These are phyloP conservation scores for Vireo griseus DNA, from an alignment of 2,797 vertebrate species.

Conservation along the genomic window DNA sequence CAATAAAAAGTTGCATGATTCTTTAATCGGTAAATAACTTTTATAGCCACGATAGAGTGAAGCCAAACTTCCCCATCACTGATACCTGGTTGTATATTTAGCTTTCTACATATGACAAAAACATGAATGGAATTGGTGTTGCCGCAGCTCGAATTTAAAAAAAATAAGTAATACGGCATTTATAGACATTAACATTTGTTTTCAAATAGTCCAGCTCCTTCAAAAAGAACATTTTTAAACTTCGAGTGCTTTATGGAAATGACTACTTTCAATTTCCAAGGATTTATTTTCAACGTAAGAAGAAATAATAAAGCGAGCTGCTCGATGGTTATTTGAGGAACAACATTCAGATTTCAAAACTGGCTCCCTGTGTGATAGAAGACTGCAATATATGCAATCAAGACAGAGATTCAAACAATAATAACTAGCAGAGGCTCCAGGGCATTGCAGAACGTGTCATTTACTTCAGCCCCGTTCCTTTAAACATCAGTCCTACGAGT, in stretches of 20 bases:
- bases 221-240: not conserved
- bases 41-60: not conserved
- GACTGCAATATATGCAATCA: conserved; percentile 38
- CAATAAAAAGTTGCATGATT: not conserved
- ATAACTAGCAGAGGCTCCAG: conserved; percentile 37
- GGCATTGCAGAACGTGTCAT: conserved; percentile 27
- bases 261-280: not conserved
- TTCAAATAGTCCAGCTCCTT: not conserved
- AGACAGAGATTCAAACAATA: conserved; percentile 49
- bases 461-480: not conserved
- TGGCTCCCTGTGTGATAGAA: conserved; percentile 3
- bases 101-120: not conserved
- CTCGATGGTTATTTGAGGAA: not conserved
- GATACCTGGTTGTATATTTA: not conserved
- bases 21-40: not conserved
- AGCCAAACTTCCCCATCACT: not conserved
- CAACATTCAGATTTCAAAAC: not conserved
- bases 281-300: not conserved
- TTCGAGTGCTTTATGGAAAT: not conserved
- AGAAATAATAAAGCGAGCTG: not conserved
- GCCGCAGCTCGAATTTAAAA: not conserved
- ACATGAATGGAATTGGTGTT: not conserved
- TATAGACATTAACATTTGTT: not conserved
- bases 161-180: not conserved
- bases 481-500: not conserved